These are phyloP conservation scores for Tiaroga cobitis DNA, from an alignment of 2,797 vertebrate species.

Conservation along the genomic window DNA sequence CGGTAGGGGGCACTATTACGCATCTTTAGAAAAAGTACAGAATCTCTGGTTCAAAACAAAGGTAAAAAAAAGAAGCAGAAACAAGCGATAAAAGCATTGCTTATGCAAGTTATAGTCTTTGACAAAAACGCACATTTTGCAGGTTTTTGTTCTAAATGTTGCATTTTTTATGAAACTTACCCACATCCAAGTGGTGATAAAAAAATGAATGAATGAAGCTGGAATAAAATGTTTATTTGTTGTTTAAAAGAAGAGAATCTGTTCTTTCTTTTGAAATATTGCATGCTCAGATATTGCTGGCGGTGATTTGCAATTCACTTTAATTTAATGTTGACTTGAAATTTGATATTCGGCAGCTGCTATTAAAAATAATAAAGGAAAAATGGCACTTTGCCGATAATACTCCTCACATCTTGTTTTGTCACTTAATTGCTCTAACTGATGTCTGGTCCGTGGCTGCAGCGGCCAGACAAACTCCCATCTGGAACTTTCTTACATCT, in stretches of 20 bases:
- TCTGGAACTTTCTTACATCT: background rate
- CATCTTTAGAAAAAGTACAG: too few species aligned
- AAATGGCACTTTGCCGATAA: conserved; percentile 8
- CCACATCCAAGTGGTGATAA: background rate
- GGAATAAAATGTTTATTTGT: background rate
- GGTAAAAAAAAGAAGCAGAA: too few species aligned
- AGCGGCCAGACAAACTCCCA: background rate
- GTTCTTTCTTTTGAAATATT: background rate
- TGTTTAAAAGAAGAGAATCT: background rate
- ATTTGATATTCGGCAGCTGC: background rate
- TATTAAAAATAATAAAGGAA: background rate
- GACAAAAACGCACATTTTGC: too few species aligned
- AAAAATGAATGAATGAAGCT: background rate
- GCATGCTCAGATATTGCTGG: background rate
- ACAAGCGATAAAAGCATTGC: too few species aligned
- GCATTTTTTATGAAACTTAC: background rate
- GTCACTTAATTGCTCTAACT: conserved; percentile 2
- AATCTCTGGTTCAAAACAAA: too few species aligned
- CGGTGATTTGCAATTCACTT: background rate
- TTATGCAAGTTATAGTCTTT: too few species aligned
- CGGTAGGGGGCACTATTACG: too few species aligned
- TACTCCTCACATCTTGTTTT: background rate
- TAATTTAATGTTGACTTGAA: background rate
- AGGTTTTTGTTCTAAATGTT: background rate
- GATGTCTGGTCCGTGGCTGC: conserved; percentile 11